A percentile compares a stretch with the other conserved stretches of the same genome.
phyloP scores from a whole-genome alignment of 2,888 invertebrate species.

The Caenorhabditis imperialis region DNA sequence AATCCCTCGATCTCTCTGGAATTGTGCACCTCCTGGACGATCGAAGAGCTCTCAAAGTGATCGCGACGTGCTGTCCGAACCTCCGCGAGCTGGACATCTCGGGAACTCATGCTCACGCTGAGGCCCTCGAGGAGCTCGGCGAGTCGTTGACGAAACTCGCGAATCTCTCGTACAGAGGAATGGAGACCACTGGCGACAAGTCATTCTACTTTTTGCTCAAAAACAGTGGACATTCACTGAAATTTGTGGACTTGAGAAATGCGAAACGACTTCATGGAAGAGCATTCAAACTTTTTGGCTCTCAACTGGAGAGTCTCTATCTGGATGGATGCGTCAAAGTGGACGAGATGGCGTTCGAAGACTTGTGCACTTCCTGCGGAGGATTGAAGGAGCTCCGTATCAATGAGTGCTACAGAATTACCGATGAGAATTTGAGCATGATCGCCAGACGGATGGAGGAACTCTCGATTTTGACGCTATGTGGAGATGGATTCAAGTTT shows the following conservation, averaged over 20 bases:
- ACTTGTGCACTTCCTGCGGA: constrained; percentile 72
- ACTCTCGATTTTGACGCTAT: constrained; percentile 67
- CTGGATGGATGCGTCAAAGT: constrained; percentile 74
- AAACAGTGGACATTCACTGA: constrained; percentile 63
- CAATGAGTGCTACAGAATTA: constrained; percentile 72
- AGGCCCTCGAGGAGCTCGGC: constrained; percentile 68
- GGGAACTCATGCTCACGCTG: constrained; percentile 69
- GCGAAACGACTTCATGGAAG: constrained; percentile 70
- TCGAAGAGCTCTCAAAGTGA: constrained; percentile 65
- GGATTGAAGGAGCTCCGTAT: constrained; percentile 68
- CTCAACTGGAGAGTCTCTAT: constrained; percentile 70
- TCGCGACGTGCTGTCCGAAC: constrained; percentile 71
- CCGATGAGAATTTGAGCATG: constrained; percentile 73
- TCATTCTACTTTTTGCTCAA: constrained; percentile 76
- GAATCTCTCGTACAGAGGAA: constrained; percentile 71
- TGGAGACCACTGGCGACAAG: constrained; percentile 71
- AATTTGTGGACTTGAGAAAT: constrained; percentile 73
- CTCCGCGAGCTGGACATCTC: constrained; percentile 72
- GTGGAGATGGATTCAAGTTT: constrained; percentile 67
- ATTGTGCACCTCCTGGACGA: constrained; percentile 73
- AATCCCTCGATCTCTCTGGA: constrained; percentile 72
- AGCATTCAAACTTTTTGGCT: constrained; percentile 75
- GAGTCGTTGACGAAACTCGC: constrained; percentile 67
- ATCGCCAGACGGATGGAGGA: constrained; percentile 72
- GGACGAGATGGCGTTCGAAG: constrained; percentile 75